A percentile compares a stretch with the other conserved stretches of the same genome.
phyloP scores from a whole-genome alignment of 2,113 vertebrate genomes.

The Oriolus oriolus region DNA sequence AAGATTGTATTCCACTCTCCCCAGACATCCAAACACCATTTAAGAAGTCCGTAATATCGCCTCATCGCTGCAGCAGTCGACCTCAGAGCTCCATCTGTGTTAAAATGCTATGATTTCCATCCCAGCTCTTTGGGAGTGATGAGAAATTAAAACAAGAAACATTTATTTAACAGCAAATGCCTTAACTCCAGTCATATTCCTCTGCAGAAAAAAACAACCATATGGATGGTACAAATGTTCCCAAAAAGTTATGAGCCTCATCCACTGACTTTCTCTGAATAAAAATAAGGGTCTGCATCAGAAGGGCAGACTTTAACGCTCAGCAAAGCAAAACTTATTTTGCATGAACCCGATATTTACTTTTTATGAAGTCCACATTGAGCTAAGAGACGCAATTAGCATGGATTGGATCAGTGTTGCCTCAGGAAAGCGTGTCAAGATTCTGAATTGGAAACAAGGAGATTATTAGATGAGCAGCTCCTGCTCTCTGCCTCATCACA shows the following conservation, averaged over 20 bases:
- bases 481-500: constrained; percentile 7
- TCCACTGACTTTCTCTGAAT: not conserved
- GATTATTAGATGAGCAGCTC: not conserved
- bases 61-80: not conserved
- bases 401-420: not conserved
- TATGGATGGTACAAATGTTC: not conserved
- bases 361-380: constrained; percentile 1
- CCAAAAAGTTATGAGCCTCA: not conserved
- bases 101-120: not conserved
- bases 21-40: not conserved
- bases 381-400: constrained; percentile 18
- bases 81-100: not conserved
- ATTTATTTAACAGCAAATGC: constrained; percentile 19
- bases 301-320: not conserved
- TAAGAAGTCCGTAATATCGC: not conserved
- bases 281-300: constrained; percentile 1
- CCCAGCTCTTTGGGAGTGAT: not conserved
- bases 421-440: not conserved
- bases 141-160: constrained; percentile 8
- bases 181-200: not conserved
- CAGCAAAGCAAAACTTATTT: constrained; percentile 31
- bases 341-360: not conserved
- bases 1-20: not conserved
- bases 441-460: not conserved
- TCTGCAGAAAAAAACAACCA: not conserved